These are phyloP conservation scores for Aleadryas rufinucha DNA, from an alignment of 2,113 vertebrate genomes.

Conservation along the genomic window DNA sequence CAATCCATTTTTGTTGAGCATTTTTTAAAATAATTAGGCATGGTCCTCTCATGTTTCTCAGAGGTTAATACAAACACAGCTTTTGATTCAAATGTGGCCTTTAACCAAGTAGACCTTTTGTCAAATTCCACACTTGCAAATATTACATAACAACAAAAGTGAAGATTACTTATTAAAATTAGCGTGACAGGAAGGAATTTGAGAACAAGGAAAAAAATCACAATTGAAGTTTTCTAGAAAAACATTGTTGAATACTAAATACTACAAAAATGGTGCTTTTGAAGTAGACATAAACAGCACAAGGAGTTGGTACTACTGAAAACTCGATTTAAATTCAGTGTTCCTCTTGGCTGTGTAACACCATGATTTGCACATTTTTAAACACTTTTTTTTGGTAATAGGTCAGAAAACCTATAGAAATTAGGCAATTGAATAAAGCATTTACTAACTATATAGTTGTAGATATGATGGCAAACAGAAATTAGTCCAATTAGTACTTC, in stretches of 20 bases:
- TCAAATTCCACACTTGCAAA: constrained; percentile 69
- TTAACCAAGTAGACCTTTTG: constrained; percentile 60
- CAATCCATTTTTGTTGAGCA: constrained; percentile 68
- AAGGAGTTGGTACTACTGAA: background rate
- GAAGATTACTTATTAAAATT: constrained; percentile 58
- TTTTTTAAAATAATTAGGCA: constrained; percentile 75
- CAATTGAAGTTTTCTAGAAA: background rate
- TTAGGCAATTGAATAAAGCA: background rate
- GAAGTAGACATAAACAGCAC: background rate
- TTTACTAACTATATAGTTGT: background rate
- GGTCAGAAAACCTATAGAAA: background rate
- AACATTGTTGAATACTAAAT: background rate
- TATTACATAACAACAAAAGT: constrained; percentile 64
- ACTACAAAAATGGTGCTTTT: background rate
- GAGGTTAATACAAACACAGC: constrained; percentile 69
- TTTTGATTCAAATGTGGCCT: constrained; percentile 69
- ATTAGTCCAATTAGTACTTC: background rate
- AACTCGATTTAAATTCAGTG: background rate
- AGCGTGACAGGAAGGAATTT: constrained; percentile 39
- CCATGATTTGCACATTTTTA: background rate
- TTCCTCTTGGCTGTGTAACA: background rate
- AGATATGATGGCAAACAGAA: background rate
- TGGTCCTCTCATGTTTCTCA: constrained; percentile 72
- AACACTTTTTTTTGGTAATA: background rate
- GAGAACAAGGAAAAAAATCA: constrained; percentile 34